These are phyloP conservation scores for Dinothrombium tinctorium DNA, from an alignment of 1,140 invertebrate genomes.

Conservation along the genomic window DNA sequence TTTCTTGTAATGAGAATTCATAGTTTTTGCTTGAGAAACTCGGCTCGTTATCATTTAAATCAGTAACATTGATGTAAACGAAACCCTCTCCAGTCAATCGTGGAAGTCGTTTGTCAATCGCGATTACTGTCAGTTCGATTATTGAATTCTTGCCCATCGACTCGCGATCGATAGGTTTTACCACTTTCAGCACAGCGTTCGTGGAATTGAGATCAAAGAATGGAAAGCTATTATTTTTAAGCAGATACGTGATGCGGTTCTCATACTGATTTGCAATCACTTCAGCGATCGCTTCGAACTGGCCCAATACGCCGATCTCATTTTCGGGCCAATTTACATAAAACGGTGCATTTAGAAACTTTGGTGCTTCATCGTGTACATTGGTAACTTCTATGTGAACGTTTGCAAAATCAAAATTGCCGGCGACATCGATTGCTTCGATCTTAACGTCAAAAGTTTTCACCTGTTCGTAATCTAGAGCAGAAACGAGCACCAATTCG, in stretches of 20 bases:
- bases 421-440: slow-evolving; percentile 3
- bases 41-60: slow-evolving; percentile 78
- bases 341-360: slow-evolving; percentile 72
- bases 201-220: slow-evolving; percentile 57
- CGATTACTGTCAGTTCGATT: slow-evolving; percentile 5
- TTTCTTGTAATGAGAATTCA: slow-evolving; percentile 45
- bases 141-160: slow-evolving; percentile 5
- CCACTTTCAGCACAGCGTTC: slow-evolving; percentile 56
- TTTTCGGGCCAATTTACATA: slow-evolving; percentile 66
- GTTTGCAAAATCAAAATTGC: slow-evolving; percentile 36
- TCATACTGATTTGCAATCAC: slow-evolving; percentile 25
- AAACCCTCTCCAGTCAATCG: slow-evolving; percentile 68
- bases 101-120: slow-evolving; percentile 32
- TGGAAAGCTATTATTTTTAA: slow-evolving; percentile 70
- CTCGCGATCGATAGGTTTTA: slow-evolving; percentile 58
- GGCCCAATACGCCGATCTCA: slow-evolving; percentile 1
- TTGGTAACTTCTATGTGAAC: slow-evolving; percentile 45
- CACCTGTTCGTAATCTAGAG: slow-evolving; percentile 4
- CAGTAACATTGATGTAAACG: slow-evolving; percentile 57
- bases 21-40: slow-evolving; percentile 31
- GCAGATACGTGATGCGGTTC: slow-evolving; percentile 66
- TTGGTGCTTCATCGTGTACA: slow-evolving; percentile 81
- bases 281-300: background rate
- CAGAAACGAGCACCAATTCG: background rate
- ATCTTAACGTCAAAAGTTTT: background rate